Base-by-base conservation (phyloP, 2,797 vertebrate genomes). In the Australoheros facetus region DNA sequence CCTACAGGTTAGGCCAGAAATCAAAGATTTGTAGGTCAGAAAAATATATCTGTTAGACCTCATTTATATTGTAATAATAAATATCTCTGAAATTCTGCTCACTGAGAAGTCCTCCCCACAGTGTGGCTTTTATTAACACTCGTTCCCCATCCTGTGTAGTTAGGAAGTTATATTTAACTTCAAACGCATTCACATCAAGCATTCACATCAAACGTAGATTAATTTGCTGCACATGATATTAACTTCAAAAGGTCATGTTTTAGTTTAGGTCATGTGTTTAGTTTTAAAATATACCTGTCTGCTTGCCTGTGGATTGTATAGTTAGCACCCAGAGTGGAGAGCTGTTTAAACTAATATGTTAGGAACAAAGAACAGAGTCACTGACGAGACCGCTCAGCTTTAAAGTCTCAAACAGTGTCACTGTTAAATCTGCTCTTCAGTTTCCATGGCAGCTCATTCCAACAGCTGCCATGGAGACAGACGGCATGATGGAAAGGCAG, bases 371-470 rank as follows among this genome's bases (percentile, higher is more conserved):
- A 71, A 51, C 6, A 19, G 16, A 75, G 30, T 57, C 26, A 75
- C 23, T 79, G 56, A 76, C 71, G 79, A 58, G 23, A 45, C 74
- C 75, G 2, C 56, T 80, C 34, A 17, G 53, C 56, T 82, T 77
- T 78, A 10, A 82, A 66, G 64, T 75, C 59, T 75, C 55, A 62
- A 75, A 57, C 19, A 81, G 62, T 82, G 69, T 85, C 73, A 59
- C 21, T 80, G 73, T 81, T 73, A 75, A 85, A 76, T 80, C 78
- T 84, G 17, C 51, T 56, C 34, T 48, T 82, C 6, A 23, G 85
- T 94, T 93, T 74, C 83, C 80, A 91, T 91, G 84, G 81, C 74
- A 83, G 66, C 86, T 57, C 56, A 73, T 78, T 90, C 80, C 71
- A 77, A 26, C 56, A 69, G 85, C 77, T 88, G 51, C 88, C 77